Evolutionary conservation across 2,797 vertebrate genomes (phyloP).

Genomic region (Pseudochirops corinnae): DNA sequence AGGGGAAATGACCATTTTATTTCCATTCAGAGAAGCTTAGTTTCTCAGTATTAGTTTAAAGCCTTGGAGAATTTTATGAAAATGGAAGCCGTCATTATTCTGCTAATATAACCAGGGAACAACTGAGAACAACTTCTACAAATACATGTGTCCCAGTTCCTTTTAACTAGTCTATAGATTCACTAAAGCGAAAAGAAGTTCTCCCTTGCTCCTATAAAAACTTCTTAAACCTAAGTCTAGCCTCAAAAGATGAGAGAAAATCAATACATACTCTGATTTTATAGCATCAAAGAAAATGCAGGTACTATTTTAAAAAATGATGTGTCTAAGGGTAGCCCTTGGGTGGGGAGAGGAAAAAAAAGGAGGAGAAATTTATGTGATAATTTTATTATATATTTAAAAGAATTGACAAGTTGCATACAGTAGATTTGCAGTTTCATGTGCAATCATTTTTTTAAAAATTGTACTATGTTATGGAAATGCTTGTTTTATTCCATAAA

Average conservation of each 20-base stretch:
- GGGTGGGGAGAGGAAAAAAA: background rate
- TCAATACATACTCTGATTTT: slow-evolving; percentile 27
- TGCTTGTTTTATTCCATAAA: background rate
- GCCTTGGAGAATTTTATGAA: slow-evolving; percentile 6
- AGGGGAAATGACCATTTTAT: slow-evolving; percentile 5
- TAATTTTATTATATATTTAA: background rate
- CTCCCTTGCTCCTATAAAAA: background rate
- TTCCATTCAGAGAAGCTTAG: slow-evolving; percentile 22
- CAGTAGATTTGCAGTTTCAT: background rate
- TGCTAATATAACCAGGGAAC: background rate
- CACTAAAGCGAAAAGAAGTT: slow-evolving; percentile 13
- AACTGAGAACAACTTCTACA: slow-evolving; percentile 7
- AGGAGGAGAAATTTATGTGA: background rate
- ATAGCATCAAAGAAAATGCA: slow-evolving; percentile 38
- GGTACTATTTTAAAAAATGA: background rate
- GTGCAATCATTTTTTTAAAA: background rate
- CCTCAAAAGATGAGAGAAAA: background rate
- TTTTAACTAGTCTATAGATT: slow-evolving; percentile 1
- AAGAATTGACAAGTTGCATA: background rate
- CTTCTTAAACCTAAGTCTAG: slow-evolving; percentile 1
- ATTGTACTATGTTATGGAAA: background rate
- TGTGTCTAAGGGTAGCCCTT: background rate
- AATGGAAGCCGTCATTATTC: slow-evolving; percentile 14
- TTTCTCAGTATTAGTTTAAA: slow-evolving; percentile 42
- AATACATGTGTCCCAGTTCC: slow-evolving; percentile 2